Base-by-base conservation (phyloP, 2,888 invertebrate genomes). In the Coleophora deauratella region DNA sequence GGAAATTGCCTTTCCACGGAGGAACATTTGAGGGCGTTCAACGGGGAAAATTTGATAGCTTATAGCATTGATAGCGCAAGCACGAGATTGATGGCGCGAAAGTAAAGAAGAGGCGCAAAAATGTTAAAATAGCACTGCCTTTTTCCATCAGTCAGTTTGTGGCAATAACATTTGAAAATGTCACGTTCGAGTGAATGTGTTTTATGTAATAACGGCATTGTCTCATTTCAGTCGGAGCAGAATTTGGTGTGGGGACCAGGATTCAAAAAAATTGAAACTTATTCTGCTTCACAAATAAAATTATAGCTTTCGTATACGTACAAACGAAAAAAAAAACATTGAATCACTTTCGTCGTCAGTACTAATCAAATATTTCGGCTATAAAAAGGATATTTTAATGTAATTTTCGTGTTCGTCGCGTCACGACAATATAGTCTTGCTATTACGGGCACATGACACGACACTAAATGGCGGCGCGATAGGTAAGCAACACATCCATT, bases 11-110 rank as follows among this genome's bases (percentile, higher is more conserved):
- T 69, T 66, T 66, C 59, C 57, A 65, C 61, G 55, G 57, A 68
- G 67, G 66, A 74, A 71, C 69, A 67, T 69, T 72, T 67, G 64
- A 67, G 66, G 57, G 58, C 62, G 65, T 69, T 73, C 57, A 55
- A 57, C 69, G 70, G 63, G 66, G 72, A 74, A 77, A 77, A 80
- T 80, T 81, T 80, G 75, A 81, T 80, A 70, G 75, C 72, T 72
- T 74, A 73, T 69, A 70, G 67, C 71, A 67, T 63, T 70, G 68
- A 72, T 74, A 66, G 63, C 62, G 55, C 59, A 55, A 59, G 62
- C 61, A 67, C 45, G 54, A 57, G 59, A 56, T 55, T 53, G 63
- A 65, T 64, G 69, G 62, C 56, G 61, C 42, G 54, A 62, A 40
- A 31, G 37, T 9, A 30, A 37, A 37, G 30, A 37, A 37, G 30